Base-by-base conservation (phyloP, 1,140 invertebrate species). In the Mycetomoellerius zeteki region DNA sequence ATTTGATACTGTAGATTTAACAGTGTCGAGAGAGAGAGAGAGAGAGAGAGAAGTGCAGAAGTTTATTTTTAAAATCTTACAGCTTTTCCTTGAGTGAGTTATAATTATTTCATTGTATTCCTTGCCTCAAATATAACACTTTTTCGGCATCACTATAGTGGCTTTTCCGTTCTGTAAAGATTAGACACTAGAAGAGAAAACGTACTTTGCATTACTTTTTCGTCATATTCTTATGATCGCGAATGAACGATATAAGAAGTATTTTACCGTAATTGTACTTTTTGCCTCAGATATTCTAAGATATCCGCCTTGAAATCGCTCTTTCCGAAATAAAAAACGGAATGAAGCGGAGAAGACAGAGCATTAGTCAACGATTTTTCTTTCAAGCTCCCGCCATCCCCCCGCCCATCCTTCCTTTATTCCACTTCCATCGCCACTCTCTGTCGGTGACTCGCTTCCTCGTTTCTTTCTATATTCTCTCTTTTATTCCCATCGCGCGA, bases 351-450 rank as follows among this genome's bases (percentile, higher is more conserved):
- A 50, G 37, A 84, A 84, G 43, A 8, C 52, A n/a, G 33, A 65
- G 67, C 77, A 43, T 81, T 50, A 69, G 65, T 71, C 43, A 43
- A 71, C 47, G 21, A 69, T 69, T 69, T 56, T 52, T 65, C 27
- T 30, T 56, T 82, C 19, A 19, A 60, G 69, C 54, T 73, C 54
- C 33, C 80, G 69, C 69, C 69, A 19, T 84, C 30, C 58, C n/a
- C n/a, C n/a, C n/a, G n/a, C n/a, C n/a, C 33, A 84, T 86, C 65
- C 14, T 52, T 14, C 30, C 50, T 78, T 89, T 78, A 52, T 72
- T 85, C 12, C 30, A 24, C 64, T 33, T 14, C 47, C 33, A 30
- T 14, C 37, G 21, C 52, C 50, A 8, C 27, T 72, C 76, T 58
- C 24, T 52, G 30, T 33, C 75, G 52, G 47, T 16, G 71, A 56